Evolutionary conservation across 2,888 invertebrate genomes (phyloP).

Genomic region (Pammene aurita): DNA sequence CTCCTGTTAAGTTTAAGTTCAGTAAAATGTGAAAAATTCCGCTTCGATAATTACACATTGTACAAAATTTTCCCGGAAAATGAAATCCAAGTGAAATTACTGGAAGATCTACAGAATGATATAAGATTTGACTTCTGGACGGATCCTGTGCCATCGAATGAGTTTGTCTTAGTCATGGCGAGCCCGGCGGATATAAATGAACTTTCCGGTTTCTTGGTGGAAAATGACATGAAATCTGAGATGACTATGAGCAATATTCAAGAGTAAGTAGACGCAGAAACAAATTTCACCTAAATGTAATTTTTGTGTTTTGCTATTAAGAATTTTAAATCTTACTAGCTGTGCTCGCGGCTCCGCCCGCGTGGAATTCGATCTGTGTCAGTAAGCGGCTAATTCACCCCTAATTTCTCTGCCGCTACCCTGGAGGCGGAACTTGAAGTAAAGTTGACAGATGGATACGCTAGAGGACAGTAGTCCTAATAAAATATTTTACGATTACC

Average conservation of each 20-base stretch:
- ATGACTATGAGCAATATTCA: conserved; percentile 76
- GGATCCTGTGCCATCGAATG: conserved; percentile 60
- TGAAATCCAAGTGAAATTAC: conserved; percentile 71
- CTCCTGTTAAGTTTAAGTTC: conserved; percentile 8
- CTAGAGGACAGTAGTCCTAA: too few relatives aligned
- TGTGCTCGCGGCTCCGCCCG: too few relatives aligned
- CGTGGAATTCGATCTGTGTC: too few relatives aligned
- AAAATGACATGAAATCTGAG: conserved; percentile 66
- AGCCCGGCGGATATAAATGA: conserved; percentile 63
- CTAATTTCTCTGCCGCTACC: too few relatives aligned
- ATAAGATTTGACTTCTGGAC: conserved; percentile 75
- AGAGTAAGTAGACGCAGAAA: conserved; percentile 63
- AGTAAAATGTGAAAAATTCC: conserved; percentile 54
- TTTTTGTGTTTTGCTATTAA: too few relatives aligned
- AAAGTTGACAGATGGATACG: too few relatives aligned
- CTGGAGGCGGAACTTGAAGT: too few relatives aligned
- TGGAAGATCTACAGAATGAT: conserved; percentile 75
- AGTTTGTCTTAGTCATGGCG: conserved; percentile 71
- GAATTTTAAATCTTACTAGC: too few relatives aligned
- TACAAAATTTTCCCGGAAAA: conserved; percentile 81
- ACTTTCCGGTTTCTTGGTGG: conserved; percentile 64
- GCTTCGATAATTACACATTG: conserved; percentile 75
- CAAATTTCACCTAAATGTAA: background rate
- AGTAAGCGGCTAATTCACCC: too few relatives aligned
- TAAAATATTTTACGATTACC: too few relatives aligned